Evolutionary conservation across 2,113 vertebrate genomes (phyloP).

Genomic region (Phodopus roborovskii): DNA sequence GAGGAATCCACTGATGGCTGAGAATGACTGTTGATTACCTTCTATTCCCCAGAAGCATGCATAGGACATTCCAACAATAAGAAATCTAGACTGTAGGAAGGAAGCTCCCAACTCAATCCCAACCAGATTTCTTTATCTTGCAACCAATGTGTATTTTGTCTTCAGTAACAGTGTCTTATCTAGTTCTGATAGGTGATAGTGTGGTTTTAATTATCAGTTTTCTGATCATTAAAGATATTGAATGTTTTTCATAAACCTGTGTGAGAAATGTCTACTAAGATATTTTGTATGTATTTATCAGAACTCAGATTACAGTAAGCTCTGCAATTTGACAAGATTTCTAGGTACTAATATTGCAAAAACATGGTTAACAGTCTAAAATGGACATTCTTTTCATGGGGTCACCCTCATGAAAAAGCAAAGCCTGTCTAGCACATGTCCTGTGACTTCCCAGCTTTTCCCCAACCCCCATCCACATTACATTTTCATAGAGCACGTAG

Average conservation of each 20-base stretch:
- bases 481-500: background rate
- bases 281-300: background rate
- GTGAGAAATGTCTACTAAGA: background rate
- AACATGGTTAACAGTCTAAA: background rate
- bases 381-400: background rate
- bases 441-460: background rate
- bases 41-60: background rate
- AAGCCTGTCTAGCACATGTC: background rate
- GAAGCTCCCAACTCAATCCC: no score
- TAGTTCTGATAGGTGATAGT: background rate
- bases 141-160: background rate
- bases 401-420: background rate
- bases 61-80: background rate
- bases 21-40: background rate
- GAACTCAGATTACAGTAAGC: conserved; percentile 21
- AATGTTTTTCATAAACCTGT: background rate
- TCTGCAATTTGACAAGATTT: background rate
- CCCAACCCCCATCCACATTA: background rate
- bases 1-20: background rate
- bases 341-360: background rate
- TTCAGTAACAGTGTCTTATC: background rate
- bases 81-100: background rate
- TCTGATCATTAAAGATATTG: background rate
- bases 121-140: background rate
- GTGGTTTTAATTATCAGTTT: background rate